Evolutionary conservation across 2,797 vertebrate species (phyloP), one percentile per base, ranked within the genome.

Genomic region (Tokudaia muenninki): DNA sequence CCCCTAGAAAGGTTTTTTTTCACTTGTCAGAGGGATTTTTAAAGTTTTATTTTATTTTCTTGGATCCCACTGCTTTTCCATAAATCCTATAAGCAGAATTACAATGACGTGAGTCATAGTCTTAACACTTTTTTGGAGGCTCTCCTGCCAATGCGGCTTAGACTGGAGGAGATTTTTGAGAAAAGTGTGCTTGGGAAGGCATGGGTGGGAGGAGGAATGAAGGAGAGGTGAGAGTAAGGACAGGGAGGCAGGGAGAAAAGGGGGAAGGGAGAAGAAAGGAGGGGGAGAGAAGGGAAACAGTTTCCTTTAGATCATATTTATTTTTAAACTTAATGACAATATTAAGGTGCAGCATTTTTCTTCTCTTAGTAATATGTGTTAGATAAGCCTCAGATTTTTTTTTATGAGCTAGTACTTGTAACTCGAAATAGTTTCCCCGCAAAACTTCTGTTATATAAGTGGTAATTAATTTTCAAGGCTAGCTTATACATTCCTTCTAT

Each of bases 41-140:
- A 79, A 93, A 92, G 92, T 98, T 98, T 98, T 97, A 97, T 97
- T 98, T 96, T 98, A 94, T 98, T 98, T 97, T 96, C 97, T 97
- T 96, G 96, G 97, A 97, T 88, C 94, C 97, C 96, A 97, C 63
- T 92, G 90, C 78, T 90, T 98, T 98, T 98, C 93, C 97, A 11
- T 98, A 98, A 98, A 97, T 89, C 89, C 78, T 97, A 72, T 96
- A 95, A 97, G 90, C 90, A 95, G 96, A 97, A 97, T 98, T 98
- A 96, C 97, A 97, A 19, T 94, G 96, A 98, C 74, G 96, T 98
- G 97, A 98, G 97, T 98, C 98, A 98, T 87, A 96, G 50, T 83
- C 92, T 87, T 97, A 97, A 96, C 95, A 97, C 89, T 96, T 97
- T 98, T 98, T 96, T 97, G 94, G 97, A 95, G 94, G 75, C 97